Conservation (phyloP, 2,797 vertebrate genomes). For the Gephyroberyx darwinii region DNA sequence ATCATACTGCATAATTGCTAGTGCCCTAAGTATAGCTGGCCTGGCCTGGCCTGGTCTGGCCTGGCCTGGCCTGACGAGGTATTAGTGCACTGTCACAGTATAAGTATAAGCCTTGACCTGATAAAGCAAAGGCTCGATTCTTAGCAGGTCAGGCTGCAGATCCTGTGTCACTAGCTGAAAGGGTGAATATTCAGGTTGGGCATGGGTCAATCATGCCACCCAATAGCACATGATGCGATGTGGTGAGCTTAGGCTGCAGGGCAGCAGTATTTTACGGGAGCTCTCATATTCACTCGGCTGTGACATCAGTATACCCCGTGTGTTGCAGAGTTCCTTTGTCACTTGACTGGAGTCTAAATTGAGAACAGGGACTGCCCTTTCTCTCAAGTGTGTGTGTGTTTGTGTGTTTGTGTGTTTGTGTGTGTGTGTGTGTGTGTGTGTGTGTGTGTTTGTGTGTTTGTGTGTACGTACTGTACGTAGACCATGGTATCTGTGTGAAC, state of each 20-base stretch:
- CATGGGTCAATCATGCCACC: constrained; percentile 55
- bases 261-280: constrained; percentile 37
- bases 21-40: constrained; percentile 43
- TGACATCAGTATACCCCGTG: constrained; percentile 70
- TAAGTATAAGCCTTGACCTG: constrained; percentile 58
- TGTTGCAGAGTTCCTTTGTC: constrained; percentile 76
- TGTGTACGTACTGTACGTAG: constrained; percentile 27
- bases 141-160: constrained; percentile 75
- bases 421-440: neutral
- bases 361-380: constrained; percentile 69
- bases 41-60: constrained; percentile 8
- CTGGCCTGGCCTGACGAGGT: constrained; percentile 11
- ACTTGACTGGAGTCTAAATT: constrained; percentile 82
- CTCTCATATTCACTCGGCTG: constrained; percentile 45
- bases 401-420: constrained; percentile 16
- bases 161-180: constrained; percentile 68
- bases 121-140: constrained; percentile 55
- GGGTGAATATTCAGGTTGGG: constrained; percentile 37
- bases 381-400: constrained; percentile 41
- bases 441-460: constrained; percentile 10
- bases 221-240: constrained; percentile 71
- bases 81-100: constrained; percentile 47
- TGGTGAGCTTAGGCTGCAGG: constrained; percentile 55
- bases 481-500: constrained; percentile 43
- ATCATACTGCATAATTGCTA: constrained; percentile 50